A percentile compares a stretch with the other conserved stretches of the same genome.
These are phyloP conservation scores for Caenorhabditis zanzibari DNA, from an alignment of 2,888 invertebrate species.

Conservation along the genomic window DNA sequence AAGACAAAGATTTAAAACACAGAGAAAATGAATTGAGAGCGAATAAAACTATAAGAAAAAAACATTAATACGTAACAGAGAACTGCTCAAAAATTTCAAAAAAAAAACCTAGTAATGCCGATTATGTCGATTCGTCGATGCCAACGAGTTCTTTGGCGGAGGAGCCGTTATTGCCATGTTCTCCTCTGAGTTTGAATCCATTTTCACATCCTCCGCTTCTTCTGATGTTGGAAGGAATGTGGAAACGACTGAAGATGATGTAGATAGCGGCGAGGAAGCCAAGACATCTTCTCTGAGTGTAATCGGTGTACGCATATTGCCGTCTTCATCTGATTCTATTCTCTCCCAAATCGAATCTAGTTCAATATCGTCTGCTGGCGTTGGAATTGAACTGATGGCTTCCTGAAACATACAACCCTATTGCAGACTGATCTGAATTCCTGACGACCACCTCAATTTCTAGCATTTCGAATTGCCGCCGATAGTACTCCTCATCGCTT, in stretches of 20 bases:
- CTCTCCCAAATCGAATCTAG: slow-evolving; percentile 21
- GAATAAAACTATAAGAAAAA: too few species aligned
- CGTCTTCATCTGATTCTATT: background rate
- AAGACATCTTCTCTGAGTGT: too few species aligned
- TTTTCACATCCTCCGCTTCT: background rate
- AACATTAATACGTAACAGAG: too few species aligned
- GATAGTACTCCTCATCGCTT: slow-evolving; percentile 37
- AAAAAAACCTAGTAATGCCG: slow-evolving; percentile 16
- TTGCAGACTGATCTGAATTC: too few species aligned
- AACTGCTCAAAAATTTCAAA: too few species aligned
- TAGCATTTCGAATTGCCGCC: slow-evolving; percentile 17
- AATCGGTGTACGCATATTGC: too few species aligned
- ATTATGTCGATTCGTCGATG: slow-evolving; percentile 38
- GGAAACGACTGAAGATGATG: background rate
- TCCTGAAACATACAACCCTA: background rate
- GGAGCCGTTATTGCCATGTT: slow-evolving; percentile 10
- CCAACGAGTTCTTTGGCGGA: slow-evolving; percentile 53
- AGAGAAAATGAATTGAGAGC: too few species aligned
- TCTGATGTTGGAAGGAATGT: background rate
- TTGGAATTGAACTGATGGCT: background rate
- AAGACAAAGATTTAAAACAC: background rate
- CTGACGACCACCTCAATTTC: background rate
- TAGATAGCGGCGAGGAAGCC: background rate
- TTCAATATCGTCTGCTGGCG: background rate
- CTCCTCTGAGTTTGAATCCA: background rate